Conservation (phyloP, 1,140 invertebrate species). For the Agrilus planipennis region DNA sequence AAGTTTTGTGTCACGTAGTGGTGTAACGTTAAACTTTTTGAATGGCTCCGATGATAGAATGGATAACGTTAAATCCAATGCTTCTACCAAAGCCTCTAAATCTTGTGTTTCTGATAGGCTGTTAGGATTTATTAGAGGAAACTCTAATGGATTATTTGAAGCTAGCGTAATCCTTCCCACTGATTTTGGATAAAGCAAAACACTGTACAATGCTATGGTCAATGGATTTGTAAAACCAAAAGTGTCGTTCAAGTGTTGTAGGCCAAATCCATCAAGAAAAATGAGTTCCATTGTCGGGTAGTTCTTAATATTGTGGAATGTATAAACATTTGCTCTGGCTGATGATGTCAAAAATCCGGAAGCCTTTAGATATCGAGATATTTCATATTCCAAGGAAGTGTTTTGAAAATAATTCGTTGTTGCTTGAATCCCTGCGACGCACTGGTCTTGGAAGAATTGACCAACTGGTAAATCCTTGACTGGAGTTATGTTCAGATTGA, state of each 20-base stretch:
- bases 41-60: slow-evolving; percentile 26
- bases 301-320: slow-evolving; percentile 84
- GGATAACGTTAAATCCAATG: slow-evolving; percentile 18
- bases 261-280: no score
- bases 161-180: slow-evolving; percentile 43
- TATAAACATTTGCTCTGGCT: slow-evolving; percentile 53
- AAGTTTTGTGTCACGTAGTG: slow-evolving; percentile 40
- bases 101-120: slow-evolving; percentile 39
- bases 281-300: no score
- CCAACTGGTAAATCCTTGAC: slow-evolving; percentile 37
- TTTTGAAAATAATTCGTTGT: slow-evolving; percentile 7
- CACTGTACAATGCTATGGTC: no score
- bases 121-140: slow-evolving; percentile 50
- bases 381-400: slow-evolving; percentile 3
- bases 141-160: slow-evolving; percentile 44
- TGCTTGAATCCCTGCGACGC: slow-evolving; percentile 33
- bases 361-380: slow-evolving; percentile 15
- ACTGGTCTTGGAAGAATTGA: slow-evolving; percentile 40
- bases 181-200: slow-evolving; percentile 45
- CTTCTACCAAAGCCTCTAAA: slow-evolving; percentile 22
- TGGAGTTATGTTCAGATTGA: slow-evolving; percentile 29
- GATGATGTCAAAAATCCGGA: slow-evolving; percentile 13
- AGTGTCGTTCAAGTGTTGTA: no score
- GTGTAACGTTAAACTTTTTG: slow-evolving; percentile 18
- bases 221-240: no score